Evolutionary conservation across 2,113 vertebrate genomes (phyloP), one percentile per base, ranked within the genome.

Genomic region (Corythoichthys haematopterus): DNA sequence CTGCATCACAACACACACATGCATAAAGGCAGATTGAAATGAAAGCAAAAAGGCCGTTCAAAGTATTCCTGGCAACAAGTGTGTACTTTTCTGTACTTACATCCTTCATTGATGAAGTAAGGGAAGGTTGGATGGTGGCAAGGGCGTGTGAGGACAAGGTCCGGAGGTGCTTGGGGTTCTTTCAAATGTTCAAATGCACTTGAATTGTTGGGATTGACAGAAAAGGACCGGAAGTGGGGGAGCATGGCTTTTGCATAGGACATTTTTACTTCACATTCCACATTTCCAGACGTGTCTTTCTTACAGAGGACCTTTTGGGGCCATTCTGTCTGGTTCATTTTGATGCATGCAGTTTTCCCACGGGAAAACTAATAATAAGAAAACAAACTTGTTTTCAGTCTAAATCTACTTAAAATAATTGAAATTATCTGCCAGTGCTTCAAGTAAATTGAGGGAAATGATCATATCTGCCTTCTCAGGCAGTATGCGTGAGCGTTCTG

Each of bases 151-250:
- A 47, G 47, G 12, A 56, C 15, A 38, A 36, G 1, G 4, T 11
- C 14, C 13, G 52, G 50, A 0, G 20, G 12, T 28, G 52, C 68
- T 62, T 10, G 16, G 9, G 20, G 28, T 12, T 4, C 0, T 56
- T 28, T 12, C 10, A 13, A 47, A 47, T 11, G 46, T 82, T 88
- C 64, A 56, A 69, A 72, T 69, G 66, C 65, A 79, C 76, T 85
- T 82, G 77, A 83, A 71, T 62, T 55, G 58, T 55, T 77, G 66
- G 86, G 86, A 89, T 61, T 88, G 87, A 81, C 85, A 89, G 73
- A 69, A 43, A 65, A 76, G 76, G 76, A 83, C 82, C 86, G 38
- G 38, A 40, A 5, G 40, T 43, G 9, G 40, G 40, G 40, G 40
- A 8, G 6, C 40, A 7, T 64, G 64, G 76, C 14, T 14, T 50